Conservation (phyloP, 1,140 invertebrate genomes). For the Drosophila arawakana region DNA sequence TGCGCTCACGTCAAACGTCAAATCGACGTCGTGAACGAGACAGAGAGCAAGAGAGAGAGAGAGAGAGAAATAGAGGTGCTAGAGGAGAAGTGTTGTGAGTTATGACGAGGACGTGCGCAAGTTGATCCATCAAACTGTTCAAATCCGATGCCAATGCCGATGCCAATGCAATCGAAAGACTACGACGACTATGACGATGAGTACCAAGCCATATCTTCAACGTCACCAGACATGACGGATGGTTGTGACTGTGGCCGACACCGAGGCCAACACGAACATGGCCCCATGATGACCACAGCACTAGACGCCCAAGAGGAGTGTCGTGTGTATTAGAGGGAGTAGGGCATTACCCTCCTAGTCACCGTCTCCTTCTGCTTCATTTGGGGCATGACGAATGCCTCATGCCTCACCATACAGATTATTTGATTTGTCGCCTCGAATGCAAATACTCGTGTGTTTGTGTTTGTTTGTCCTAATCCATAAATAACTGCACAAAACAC, state of each 20-base stretch:
- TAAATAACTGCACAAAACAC: slow-evolving; percentile 39
- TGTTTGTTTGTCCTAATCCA: slow-evolving; percentile 10
- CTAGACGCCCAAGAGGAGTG: not conserved
- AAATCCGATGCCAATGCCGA: slow-evolving; percentile 73
- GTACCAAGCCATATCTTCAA: slow-evolving; percentile 59
- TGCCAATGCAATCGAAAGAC: slow-evolving; percentile 67
- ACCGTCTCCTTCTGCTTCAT: slow-evolving; percentile 12
- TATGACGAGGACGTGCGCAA: slow-evolving; percentile 78
- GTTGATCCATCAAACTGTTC: slow-evolving; percentile 82
- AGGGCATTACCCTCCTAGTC: not conserved
- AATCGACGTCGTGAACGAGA: slow-evolving; percentile 66
- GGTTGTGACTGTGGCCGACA: slow-evolving; percentile 75
- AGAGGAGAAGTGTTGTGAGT: slow-evolving; percentile 74
- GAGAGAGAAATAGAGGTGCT: slow-evolving; percentile 1
- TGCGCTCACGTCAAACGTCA: slow-evolving; percentile 80
- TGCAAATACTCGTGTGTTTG: slow-evolving; percentile 53
- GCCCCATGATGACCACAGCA: slow-evolving; percentile 34
- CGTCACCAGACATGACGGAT: slow-evolving; percentile 71
- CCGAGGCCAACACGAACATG: slow-evolving; percentile 47
- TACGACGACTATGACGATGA: slow-evolving; percentile 15
- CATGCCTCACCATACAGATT: slow-evolving; percentile 53
- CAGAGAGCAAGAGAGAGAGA: slow-evolving; percentile 24
- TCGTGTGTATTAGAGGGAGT: not conserved
- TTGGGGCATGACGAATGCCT: slow-evolving; percentile 69
- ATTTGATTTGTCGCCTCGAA: slow-evolving; percentile 71